Evolutionary conservation across 2,797 vertebrate genomes (phyloP), one percentile per base, ranked within the genome.

Genomic region (Sparus aurata): DNA sequence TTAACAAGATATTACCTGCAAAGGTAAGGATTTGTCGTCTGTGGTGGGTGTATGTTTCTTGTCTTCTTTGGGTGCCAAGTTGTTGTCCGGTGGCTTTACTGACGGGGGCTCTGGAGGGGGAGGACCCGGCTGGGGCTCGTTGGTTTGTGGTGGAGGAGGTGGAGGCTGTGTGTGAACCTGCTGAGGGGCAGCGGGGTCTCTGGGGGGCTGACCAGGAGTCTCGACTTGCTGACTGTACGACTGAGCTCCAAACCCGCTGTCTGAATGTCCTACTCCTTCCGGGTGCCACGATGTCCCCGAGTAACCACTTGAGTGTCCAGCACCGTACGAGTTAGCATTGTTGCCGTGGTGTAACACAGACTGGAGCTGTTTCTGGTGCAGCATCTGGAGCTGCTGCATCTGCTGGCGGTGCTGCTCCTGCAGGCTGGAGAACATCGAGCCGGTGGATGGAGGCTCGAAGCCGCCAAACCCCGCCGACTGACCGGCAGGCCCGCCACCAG

Each of bases 311-410:
- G 84, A 22, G n/a, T n/a, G 60, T 27, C 80, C 86, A 4, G 64
- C 82, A 7, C 77, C 77, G 63, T 86, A 95, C 0, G 69, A 1
- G 0, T n/a, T 58, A 0, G 79, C 57, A 2, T n/a, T 70, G 53
- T 10, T 89, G 0, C 91, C 84, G 79, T 95, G 94, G 3, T 97
- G 95, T n/a, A 99, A 85, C 57, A 99, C 97, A 1, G 96, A 97
- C 92, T 99, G 97, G 15, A 99, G 92, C 88, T 98, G 98, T 71
- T 97, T 97, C 94, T 99, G 97, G 72, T 99, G 98, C 84, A 99
- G 96, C 92, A 97, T 97, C 91, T 99, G 97, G 20, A 99, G 95
- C 93, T 99, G 98, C 90, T 99, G 97, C 93, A 99, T 97, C 91
- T 99, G 98, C 60, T 98, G 97, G 52, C 96, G 89, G 87, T 99